Evolutionary conservation across 2,797 vertebrate species (phyloP), one percentile per base, ranked within the genome.

Genomic region (Rousettus madagascariensis): DNA sequence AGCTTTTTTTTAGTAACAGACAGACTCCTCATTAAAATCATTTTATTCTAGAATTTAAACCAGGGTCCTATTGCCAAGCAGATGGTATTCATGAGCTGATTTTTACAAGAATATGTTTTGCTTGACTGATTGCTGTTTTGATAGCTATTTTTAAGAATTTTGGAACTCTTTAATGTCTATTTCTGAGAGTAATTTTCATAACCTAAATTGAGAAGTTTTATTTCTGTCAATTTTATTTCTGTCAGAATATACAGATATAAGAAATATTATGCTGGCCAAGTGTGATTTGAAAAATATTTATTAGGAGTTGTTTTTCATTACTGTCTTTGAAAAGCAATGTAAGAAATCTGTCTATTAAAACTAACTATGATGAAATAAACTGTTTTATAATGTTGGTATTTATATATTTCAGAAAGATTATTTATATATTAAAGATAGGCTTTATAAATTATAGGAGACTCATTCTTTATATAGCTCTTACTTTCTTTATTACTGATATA

Each of bases 91-190:
- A 86, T 90, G 79, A 95, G 38, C n/a, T 94, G 66, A 95, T 90
- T 96, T 83, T 94, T 94, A 93, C 33, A 95, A 97, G 74, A 90
- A 92, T 95, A 87, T 96, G 77, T 95, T 96, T 97, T 97, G 84
- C 90, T 96, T 96, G 80, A 87, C 71, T 92, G 95, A 93, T 90
- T 94, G 72, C 63, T 97, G 61, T 96, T 97, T 94, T 82, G 53
- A 93, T 93, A 95, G 57, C 63, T 97, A 87, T 91, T 93, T 96
- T 95, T 91, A 86, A 91, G 68, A 86, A 65, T 95, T 93, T 97
- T 93, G 80, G 71, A 97, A 86, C 51, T 24, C 65, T 93, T 91
- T 38, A 91, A 63, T 95, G 33, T 96, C 71, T 96, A 28, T 91
- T 91, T 94, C 84, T 95, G 78, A 96, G 68, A 74, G 51, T 79